phyloP scores from a whole-genome alignment of 2,888 invertebrate species.

The Oeneis ivallda region DNA sequence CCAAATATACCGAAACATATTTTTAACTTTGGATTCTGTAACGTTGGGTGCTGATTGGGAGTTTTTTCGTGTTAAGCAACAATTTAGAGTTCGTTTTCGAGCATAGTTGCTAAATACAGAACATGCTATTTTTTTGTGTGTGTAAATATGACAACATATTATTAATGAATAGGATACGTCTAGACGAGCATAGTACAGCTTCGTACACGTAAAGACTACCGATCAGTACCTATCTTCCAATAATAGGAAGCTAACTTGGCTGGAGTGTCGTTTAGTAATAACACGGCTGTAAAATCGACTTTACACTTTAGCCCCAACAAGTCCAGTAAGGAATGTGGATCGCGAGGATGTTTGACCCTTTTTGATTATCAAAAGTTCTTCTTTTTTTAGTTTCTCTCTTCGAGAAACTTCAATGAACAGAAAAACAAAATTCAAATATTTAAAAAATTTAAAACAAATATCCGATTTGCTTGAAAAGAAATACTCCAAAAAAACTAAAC shows the following conservation, averaged over 20 bases:
- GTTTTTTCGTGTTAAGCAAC: background rate
- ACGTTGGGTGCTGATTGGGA: background rate
- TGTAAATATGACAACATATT: too few species aligned
- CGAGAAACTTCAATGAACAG: too few species aligned
- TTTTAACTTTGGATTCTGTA: conserved; percentile 10
- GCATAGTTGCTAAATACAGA: background rate
- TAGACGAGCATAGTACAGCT: background rate
- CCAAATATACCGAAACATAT: conserved; percentile 11
- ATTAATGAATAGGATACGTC: too few species aligned
- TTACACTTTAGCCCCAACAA: too few species aligned
- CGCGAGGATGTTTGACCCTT: too few species aligned
- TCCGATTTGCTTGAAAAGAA: too few species aligned
- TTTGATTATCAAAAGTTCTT: too few species aligned
- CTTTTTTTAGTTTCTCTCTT: too few species aligned
- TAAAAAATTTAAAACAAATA: too few species aligned
- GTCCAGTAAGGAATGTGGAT: too few species aligned
- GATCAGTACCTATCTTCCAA: background rate
- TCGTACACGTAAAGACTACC: background rate
- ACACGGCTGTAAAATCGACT: conserved; percentile 28
- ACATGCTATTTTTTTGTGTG: background rate
- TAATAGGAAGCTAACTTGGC: conserved; percentile 21
- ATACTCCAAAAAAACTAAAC: too few species aligned
- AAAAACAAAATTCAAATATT: too few species aligned
- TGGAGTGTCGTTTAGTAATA: conserved; percentile 45
- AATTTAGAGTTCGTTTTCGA: background rate